Base-by-base conservation (phyloP, 2,113 vertebrate species). In the Cinclus mexicanus region DNA sequence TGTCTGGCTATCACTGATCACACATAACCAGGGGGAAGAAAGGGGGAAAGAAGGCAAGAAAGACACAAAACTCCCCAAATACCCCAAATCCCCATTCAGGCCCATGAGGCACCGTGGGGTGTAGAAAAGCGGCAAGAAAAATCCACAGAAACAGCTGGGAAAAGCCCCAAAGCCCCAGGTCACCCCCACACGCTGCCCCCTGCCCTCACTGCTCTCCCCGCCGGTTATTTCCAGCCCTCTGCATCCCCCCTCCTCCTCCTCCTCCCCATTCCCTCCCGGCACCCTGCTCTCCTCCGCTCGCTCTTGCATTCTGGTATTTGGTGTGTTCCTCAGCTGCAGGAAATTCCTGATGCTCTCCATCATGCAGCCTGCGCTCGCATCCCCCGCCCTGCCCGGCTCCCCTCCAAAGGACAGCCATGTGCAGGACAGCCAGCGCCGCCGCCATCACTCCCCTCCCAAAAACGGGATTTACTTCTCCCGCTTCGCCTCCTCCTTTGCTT, bases 301-400 rank as follows among this genome's bases (percentile, higher is more conserved):
- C 96, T 84, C 94, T 94, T 53, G 86, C 81, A 42, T 83, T 97
- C 96, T 97, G 97, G 95, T 96, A 96, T 96, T 96, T 95, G 97
- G 96, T 97, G 98, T 97, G 98, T 98, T 98, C 98, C 98, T 98
- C 98, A 98, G 98, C 98, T 98, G 98, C 99, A 99, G 98, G 98
- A 99, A 99, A 99, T 99, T 99, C 98, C 99, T 98, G 98, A 99
- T 98, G 98, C 98, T 98, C 98, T 99, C 98, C 98, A 99, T 99
- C 98, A 99, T 98, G 97, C 97, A 95, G 96, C 94, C 97, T 97
- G 98, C 76, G 96, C 98, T 98, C 92, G 86, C 97, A 95, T 96
- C 96, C 97, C 95, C 97, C 97, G 98, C 97, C 97, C 98, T 98
- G 98, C 99, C 98, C 98, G 97, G 98, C 97, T 98, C 94, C 97